phyloP scores from a whole-genome alignment of 2,888 invertebrate species.

The Galeopsomyia nigrocyanea region DNA sequence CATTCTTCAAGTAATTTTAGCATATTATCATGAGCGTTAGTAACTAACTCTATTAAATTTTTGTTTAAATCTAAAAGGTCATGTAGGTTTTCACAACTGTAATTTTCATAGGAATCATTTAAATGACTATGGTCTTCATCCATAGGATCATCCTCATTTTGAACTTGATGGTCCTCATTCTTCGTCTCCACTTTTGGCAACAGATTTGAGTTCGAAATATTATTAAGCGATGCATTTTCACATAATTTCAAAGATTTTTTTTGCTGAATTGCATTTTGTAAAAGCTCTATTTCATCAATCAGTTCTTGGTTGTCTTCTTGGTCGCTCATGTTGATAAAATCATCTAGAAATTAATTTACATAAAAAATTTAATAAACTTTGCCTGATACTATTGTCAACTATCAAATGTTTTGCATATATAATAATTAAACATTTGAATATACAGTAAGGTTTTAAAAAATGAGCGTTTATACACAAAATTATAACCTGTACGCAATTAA shows the following conservation, averaged over 20 bases:
- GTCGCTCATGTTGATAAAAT: slow-evolving; percentile 56
- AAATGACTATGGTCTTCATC: slow-evolving; percentile 1
- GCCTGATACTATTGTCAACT: too few relatives aligned
- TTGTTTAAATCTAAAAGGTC: slow-evolving; percentile 66
- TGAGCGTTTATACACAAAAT: too few relatives aligned
- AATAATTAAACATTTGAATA: too few relatives aligned
- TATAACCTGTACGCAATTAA: too few relatives aligned
- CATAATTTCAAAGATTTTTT: not conserved
- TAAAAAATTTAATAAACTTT: not conserved
- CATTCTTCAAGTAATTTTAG: slow-evolving; percentile 65
- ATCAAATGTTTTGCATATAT: too few relatives aligned
- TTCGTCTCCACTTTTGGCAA: slow-evolving; percentile 1
- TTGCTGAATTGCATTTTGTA: slow-evolving; percentile 54
- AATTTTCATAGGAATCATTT: slow-evolving; percentile 23
- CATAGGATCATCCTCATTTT: not conserved
- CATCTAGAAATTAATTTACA: slow-evolving; percentile 15
- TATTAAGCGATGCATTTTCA: slow-evolving; percentile 1
- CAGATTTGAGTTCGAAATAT: not conserved
- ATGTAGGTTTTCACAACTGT: slow-evolving; percentile 41
- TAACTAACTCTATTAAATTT: slow-evolving; percentile 65
- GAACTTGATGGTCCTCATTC: not conserved
- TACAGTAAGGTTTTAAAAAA: too few relatives aligned
- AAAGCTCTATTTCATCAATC: slow-evolving; percentile 59
- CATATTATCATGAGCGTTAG: slow-evolving; percentile 65
- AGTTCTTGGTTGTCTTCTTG: slow-evolving; percentile 54